A percentile compares a stretch with the other conserved stretches of the same genome.
Conservation (phyloP, 1,140 invertebrate species). For the Drosophila paulistorum region DNA sequence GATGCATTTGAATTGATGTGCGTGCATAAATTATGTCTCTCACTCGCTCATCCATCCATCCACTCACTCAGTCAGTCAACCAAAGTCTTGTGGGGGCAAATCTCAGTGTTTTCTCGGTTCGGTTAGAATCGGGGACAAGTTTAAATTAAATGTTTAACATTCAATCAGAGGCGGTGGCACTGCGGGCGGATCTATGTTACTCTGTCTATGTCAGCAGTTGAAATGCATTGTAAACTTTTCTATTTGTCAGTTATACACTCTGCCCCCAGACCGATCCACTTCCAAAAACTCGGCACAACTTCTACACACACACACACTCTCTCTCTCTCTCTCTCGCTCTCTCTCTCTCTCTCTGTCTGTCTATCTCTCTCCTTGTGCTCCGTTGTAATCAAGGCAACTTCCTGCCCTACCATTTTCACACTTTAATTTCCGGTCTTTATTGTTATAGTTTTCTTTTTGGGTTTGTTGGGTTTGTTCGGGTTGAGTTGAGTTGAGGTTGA, state of each 20-base stretch:
- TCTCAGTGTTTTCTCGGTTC: conserved; percentile 17
- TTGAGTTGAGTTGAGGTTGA: conserved; percentile 34
- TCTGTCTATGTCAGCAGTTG: conserved; percentile 55
- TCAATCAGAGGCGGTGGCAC: conserved; percentile 65
- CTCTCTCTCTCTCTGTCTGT: not conserved
- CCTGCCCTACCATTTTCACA: conserved; percentile 72
- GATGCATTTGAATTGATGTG: conserved; percentile 79
- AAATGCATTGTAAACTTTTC: conserved; percentile 76
- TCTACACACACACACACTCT: conserved; percentile 12
- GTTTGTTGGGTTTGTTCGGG: conserved; percentile 39
- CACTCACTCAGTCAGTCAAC: conserved; percentile 30
- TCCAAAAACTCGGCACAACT: conserved; percentile 19
- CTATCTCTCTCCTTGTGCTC: conserved; percentile 20
- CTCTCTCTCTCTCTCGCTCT: conserved; percentile 12
- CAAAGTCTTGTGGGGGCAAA: conserved; percentile 26
- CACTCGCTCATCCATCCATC: not conserved
- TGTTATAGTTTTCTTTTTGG: conserved; percentile 68
- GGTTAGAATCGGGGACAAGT: conserved; percentile 49
- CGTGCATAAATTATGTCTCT: conserved; percentile 75
- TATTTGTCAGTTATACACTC: conserved; percentile 61
- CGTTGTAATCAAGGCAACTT: conserved; percentile 77
- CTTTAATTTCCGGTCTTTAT: conserved; percentile 80
- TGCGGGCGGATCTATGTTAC: conserved; percentile 31
- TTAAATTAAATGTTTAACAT: conserved; percentile 81
- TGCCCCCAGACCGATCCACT: not conserved